phyloP scores from a whole-genome alignment of 2,888 invertebrate genomes.

The Trissoscelio sp. region DNA sequence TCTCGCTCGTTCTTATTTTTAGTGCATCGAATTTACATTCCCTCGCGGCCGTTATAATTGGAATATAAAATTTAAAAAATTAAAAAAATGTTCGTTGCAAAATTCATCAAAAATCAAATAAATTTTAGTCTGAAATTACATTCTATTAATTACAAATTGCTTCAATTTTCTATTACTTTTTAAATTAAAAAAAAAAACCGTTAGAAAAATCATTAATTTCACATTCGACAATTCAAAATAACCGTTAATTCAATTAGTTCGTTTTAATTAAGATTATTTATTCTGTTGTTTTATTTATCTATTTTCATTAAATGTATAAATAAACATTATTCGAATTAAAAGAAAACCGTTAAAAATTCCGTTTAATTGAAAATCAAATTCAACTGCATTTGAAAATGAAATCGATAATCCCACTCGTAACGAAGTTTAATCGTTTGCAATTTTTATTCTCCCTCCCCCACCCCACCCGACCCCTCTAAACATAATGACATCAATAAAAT shows the following conservation, averaged over 20 bases:
- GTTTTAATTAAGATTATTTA: no score
- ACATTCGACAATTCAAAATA: no score
- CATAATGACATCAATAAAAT: slow-evolving; percentile 30
- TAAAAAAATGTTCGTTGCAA: no score
- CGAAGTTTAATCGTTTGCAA: slow-evolving; percentile 2
- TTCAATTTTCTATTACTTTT: background rate
- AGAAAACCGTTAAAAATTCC: background rate
- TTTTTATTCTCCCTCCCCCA: background rate
- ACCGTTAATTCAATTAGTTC: no score
- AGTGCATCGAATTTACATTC: slow-evolving; percentile 47
- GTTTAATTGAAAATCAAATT: slow-evolving; percentile 73
- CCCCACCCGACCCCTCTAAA: background rate
- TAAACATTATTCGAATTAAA: background rate
- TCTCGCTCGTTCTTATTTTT: slow-evolving; percentile 47
- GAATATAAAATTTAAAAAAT: slow-evolving; percentile 37
- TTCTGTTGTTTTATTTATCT: no score
- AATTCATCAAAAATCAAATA: background rate
- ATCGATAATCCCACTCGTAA: slow-evolving; percentile 74
- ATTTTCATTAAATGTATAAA: no score
- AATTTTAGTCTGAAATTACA: background rate
- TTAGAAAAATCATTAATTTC: no score
- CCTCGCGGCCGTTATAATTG: slow-evolving; percentile 39
- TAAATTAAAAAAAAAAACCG: no score
- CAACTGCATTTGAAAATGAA: slow-evolving; percentile 76
- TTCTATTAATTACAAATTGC: background rate